Evolutionary conservation across 2,888 invertebrate species (phyloP).

Genomic region (Heliconius cydno): DNA sequence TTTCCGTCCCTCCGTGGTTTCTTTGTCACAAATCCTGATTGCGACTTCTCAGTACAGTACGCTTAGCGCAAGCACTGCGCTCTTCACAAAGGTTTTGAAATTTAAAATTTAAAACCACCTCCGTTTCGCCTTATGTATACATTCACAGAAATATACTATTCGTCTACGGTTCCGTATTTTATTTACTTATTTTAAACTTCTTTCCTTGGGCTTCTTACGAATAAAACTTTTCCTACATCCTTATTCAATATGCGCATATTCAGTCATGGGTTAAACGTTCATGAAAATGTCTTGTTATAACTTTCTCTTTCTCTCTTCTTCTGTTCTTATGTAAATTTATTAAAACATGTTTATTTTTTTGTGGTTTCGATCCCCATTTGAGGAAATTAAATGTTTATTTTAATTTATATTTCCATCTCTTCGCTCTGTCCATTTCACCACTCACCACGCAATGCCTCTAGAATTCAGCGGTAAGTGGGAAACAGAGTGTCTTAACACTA

Average conservation of each 20-base stretch:
- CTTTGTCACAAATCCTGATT: constrained; percentile 65
- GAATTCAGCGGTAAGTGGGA: too few relatives aligned
- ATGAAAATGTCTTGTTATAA: constrained; percentile 2
- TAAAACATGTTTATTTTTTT: too few relatives aligned
- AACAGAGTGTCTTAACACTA: too few relatives aligned
- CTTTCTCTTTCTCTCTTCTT: neutral
- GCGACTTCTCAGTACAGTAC: constrained; percentile 55
- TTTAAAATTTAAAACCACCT: constrained; percentile 49
- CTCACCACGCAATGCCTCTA: too few relatives aligned
- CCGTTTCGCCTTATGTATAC: constrained; percentile 47
- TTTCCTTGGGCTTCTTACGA: neutral
- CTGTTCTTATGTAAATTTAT: constrained; percentile 3
- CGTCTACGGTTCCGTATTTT: constrained; percentile 30
- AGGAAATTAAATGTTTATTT: too few relatives aligned
- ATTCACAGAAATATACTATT: constrained; percentile 41
- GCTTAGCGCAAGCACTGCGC: constrained; percentile 48
- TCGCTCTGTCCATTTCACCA: too few relatives aligned
- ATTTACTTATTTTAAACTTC: constrained; percentile 10
- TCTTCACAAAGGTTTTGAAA: constrained; percentile 49
- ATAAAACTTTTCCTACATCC: neutral
- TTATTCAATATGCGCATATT: constrained; percentile 9
- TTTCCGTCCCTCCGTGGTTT: constrained; percentile 60
- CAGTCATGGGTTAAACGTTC: constrained; percentile 13
- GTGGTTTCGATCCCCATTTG: too few relatives aligned
- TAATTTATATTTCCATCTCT: too few relatives aligned